Base-by-base conservation (phyloP, 2,888 invertebrate species). In the Agonopterix subpropinquella region DNA sequence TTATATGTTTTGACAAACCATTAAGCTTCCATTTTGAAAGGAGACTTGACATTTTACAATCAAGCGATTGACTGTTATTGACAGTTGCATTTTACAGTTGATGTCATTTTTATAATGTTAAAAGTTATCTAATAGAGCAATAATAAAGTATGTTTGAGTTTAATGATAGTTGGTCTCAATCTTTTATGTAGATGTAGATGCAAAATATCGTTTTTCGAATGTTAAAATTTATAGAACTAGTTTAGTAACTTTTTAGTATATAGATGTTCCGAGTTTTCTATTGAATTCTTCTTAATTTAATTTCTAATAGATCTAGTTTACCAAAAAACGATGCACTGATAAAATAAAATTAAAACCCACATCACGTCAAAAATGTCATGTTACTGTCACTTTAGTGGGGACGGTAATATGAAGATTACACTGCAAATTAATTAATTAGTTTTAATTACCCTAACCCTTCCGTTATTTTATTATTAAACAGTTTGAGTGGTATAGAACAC, bases 1-100 rank as follows among this genome's bases (percentile, higher is more conserved):
- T 75, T 77, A 81, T 82, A 80, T 86, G 80, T 86, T 87, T 84
- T 84, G 87, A 86, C 84, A 87, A 73, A 73, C 83, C 84, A 86
- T 86, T 86, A 80, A 67, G 64, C 68, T 62, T 64, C 51, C 52
- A 65, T 52, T 62, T 63, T 69, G 64, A 65, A 59, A 65, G 64
- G 65, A 62, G 60, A 58, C 66, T 71, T 74, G 80, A 79, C 74
- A 80, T 66, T 66, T 70, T 55, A 64, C 72, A 72, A 61, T 65
- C 64, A 61, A 70, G 69, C 61, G 64, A 75, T 74, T 67, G 70
- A 73, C 64, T 77, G 73, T 51, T 57, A 79, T 77, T 77, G 82
- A 81, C 80, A 80, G 62, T 65, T 64, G 66, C 68, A 79, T 84
- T 84, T 78, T 70, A 76, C 76, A 81, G 70, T 70, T 80, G 80